Conservation (phyloP, 2,797 vertebrate genomes). For the Acanthurus tractus region DNA sequence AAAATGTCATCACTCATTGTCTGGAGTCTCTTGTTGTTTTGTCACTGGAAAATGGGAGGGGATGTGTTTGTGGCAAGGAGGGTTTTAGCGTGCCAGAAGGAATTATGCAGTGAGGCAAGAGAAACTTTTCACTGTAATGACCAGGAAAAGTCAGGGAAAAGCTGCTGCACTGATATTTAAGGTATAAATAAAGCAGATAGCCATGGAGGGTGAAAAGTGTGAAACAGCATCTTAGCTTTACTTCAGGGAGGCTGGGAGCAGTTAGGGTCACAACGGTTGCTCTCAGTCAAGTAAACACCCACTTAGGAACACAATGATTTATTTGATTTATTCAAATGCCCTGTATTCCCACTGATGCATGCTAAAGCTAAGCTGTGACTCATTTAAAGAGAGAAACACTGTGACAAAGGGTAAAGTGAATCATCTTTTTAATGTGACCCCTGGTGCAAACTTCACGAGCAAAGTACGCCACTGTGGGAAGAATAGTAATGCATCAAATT, state of each 20-base stretch:
- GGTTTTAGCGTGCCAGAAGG: constrained; percentile 63
- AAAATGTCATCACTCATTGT: constrained; percentile 72
- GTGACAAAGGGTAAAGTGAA: constrained; percentile 62
- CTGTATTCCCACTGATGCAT: constrained; percentile 62
- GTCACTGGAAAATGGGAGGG: constrained; percentile 54
- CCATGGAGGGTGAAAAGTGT: constrained; percentile 36
- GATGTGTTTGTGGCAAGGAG: constrained; percentile 66
- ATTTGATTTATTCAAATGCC: constrained; percentile 77
- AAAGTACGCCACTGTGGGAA: constrained; percentile 34
- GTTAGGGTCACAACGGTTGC: constrained; percentile 67
- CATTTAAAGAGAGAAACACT: constrained; percentile 58
- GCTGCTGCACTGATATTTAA: constrained; percentile 51
- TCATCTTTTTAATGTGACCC: constrained; percentile 63
- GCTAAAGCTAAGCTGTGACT: constrained; percentile 60
- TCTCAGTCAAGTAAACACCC: constrained; percentile 74
- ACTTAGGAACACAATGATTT: constrained; percentile 70
- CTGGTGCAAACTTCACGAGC: constrained; percentile 41
- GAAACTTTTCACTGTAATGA: constrained; percentile 62
- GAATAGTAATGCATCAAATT: constrained; percentile 25
- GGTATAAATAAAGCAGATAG: constrained; percentile 66
- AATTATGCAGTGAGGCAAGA: constrained; percentile 68
- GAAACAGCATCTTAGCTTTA: constrained; percentile 68
- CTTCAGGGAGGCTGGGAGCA: constrained; percentile 58
- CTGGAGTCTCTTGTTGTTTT: constrained; percentile 64
- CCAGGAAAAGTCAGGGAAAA: constrained; percentile 42